Conservation (phyloP, 2,797 vertebrate genomes). For the Graptemys geographica region DNA sequence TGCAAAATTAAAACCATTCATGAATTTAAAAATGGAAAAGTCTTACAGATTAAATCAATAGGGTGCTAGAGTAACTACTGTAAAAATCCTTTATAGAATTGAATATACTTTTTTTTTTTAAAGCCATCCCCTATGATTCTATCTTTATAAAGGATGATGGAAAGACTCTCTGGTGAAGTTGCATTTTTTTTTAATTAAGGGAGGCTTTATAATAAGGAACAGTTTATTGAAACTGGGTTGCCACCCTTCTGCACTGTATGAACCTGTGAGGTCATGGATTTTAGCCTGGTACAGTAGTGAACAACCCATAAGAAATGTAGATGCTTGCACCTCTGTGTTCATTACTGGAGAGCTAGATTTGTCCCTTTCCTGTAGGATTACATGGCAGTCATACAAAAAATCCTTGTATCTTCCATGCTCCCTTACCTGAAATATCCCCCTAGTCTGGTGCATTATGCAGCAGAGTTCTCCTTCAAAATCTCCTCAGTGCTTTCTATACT, state of each 20-base stretch:
- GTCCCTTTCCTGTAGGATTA: too few relatives aligned
- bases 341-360: too few relatives aligned
- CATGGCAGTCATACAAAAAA: too few relatives aligned
- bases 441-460: neutral
- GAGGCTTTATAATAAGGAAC: neutral
- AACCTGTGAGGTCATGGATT: neutral
- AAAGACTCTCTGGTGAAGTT: neutral
- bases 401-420: neutral
- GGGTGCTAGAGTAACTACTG: neutral
- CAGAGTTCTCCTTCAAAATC: neutral
- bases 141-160: neutral
- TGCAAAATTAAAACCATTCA: neutral
- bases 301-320: neutral
- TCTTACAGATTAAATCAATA: neutral
- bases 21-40: neutral
- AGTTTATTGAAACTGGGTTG: neutral
- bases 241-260: fast-evolving
- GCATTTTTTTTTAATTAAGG: neutral
- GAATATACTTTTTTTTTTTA: neutral
- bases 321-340: neutral
- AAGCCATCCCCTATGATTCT: neutral
- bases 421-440: neutral
- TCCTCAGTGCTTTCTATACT: neutral
- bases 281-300: fast-evolving
- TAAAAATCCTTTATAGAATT: neutral